Base-by-base conservation (phyloP, 2,888 invertebrate species). In the Napeogenes sylphis region DNA sequence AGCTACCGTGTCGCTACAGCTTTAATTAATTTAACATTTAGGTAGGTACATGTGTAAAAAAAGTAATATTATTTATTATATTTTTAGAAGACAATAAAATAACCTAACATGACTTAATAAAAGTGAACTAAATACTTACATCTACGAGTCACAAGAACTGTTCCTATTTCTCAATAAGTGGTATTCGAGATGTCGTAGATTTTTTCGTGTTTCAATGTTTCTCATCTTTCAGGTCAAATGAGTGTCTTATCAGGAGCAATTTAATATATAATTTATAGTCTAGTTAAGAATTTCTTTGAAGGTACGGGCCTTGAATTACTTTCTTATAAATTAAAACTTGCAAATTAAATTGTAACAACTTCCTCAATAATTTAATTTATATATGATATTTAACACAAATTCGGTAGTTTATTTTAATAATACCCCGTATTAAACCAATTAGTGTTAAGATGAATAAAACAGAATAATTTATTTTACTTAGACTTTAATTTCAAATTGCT, bases 241-340 rank as follows among this genome's bases (percentile, higher is more conserved):
- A 63, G 63, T 61, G 65, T 63, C 63, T 63, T 59, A 63, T 63
- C 65, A 57, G 60, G 51, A 60, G 63, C 63, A 61, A 63, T 65
- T 65, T 65, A 63, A 63, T 61, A 56, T 14, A 58, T 61, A 63
- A 67, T 67, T 65, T 67, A 67, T 63, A 58, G 57, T 59, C 46
- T 61, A 47, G 61, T 63, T 66, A 58, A 66, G 58, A 61, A 63
- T 56, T 63, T 46, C 46, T 54, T 59, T 54, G 14, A 59, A 51
- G 10, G 3, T 51, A 10, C 30, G 4, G 21, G 35, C 30, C 2
- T 51, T 3, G 10, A 2, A n/a, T 51, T 51, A 21, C 1, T 47
- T 47, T n/a, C n/a, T 12, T n/a, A 46, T 46, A 47, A 14, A 47
- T 47, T 6, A 4, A 47, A 21, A 21, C 21, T 46, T 35, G 6